Percentiles rank a stretch among this genome's conserved stretches.
phyloP scores from a whole-genome alignment of 92 coral and sea anemone genomes.

The Epizoanthus ramosus region DNA sequence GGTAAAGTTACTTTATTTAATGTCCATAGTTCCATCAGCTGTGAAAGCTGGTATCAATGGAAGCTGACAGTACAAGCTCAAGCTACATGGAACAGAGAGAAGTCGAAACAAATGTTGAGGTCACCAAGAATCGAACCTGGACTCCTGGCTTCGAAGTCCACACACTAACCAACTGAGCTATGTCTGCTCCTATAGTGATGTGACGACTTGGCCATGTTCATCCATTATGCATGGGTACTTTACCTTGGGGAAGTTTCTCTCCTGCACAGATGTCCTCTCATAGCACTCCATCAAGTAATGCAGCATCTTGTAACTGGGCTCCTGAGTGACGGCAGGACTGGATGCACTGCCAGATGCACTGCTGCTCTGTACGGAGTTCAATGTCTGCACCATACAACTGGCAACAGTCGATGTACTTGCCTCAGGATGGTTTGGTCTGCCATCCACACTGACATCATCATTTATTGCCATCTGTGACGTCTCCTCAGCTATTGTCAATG shows the following conservation, averaged over 20 bases:
- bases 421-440: not conserved
- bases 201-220: too few relatives aligned
- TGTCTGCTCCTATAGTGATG: too few relatives aligned
- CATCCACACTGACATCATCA: conserved; percentile 17
- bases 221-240: too few relatives aligned
- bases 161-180: too few relatives aligned
- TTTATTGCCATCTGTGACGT: conserved; percentile 38
- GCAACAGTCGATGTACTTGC: not conserved
- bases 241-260: conserved; percentile 38
- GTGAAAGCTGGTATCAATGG: too few relatives aligned
- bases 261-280: conserved; percentile 27
- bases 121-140: too few relatives aligned
- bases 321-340: not conserved
- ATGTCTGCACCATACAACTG: not conserved
- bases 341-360: not conserved
- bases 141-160: too few relatives aligned
- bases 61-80: too few relatives aligned
- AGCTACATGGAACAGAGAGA: too few relatives aligned
- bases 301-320: conserved; percentile 34
- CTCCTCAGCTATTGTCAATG: conserved; percentile 36
- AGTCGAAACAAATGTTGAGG: too few relatives aligned
- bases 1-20: too few relatives aligned
- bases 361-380: not conserved
- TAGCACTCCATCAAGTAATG: conserved; percentile 35
- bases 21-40: too few relatives aligned